Percentiles rank a stretch among this genome's conserved stretches.
Conservation (phyloP, 2,113 vertebrate species). For the Xyliphius kryptos region DNA sequence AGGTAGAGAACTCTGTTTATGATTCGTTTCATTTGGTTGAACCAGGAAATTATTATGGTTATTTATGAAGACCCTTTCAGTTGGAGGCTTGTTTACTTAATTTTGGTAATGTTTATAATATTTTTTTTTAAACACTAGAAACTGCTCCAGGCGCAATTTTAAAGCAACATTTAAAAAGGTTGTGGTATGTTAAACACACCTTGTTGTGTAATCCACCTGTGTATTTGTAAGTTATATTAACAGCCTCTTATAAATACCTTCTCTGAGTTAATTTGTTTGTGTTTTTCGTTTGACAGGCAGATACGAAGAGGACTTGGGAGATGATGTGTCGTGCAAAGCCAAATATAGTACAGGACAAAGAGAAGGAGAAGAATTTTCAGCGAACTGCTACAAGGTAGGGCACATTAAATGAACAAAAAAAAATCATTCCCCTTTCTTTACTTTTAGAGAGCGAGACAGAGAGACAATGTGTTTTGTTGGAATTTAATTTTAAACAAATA, state of each 20-base stretch:
- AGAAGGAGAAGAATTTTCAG: constrained; percentile 78
- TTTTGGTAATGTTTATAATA: too few species aligned
- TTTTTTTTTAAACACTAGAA: too few species aligned
- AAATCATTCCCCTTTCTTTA: too few species aligned
- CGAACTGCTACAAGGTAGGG: constrained; percentile 84
- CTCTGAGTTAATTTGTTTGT: not conserved
- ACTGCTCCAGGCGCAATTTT: too few species aligned
- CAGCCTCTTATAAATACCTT: not conserved
- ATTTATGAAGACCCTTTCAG: too few species aligned
- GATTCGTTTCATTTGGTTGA: not conserved
- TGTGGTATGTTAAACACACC: too few species aligned
- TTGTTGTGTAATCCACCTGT: not conserved
- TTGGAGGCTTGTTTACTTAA: too few species aligned
- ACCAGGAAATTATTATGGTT: not conserved
- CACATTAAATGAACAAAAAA: not conserved
- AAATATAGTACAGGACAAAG: constrained; percentile 77
- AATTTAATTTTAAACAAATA: too few species aligned
- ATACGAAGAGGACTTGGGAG: constrained; percentile 85
- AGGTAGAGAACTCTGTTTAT: constrained; percentile 55
- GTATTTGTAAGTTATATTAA: not conserved
- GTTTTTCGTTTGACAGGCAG: constrained; percentile 60
- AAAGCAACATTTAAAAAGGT: too few species aligned
- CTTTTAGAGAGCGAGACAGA: too few species aligned
- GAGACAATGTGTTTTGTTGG: too few species aligned
- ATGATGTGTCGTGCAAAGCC: constrained; percentile 89